Base-by-base conservation (phyloP, 1,140 invertebrate species). In the Polypedilum pembai region DNA sequence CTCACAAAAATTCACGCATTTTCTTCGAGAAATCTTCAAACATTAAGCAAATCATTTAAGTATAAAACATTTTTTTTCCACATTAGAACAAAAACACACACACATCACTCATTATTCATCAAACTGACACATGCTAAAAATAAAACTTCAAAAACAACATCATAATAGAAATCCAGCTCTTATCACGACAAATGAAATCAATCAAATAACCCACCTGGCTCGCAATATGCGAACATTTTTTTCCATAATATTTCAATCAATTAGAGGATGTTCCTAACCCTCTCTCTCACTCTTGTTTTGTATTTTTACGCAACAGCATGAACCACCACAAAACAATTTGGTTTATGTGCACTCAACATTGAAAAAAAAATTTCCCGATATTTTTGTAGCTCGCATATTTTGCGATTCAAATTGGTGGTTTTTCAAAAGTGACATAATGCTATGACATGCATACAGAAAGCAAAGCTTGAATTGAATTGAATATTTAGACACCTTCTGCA, bases 241-340 rank as follows among this genome's bases (percentile, higher is more conserved):
- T 56, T 56, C 15, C 45, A 56, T 56, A 56, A 56, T 56, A 56
- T 56, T 56, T 56, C 45, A 56, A 56, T 56, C 45, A 56, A 56
- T 56, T 56, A 56, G n/a, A 56, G 45, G 45, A 56, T 56, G 45
- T 56, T 56, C 45, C 45, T n/a, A 56, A 56, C 45, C 45, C 45
- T n/a, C n/a, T 56, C 45, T 56, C n/a, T 56, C 15, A 4, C 8
- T 56, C n/a, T 56, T 56, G 4, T 56, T 69, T 69, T 69, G 17
- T 18, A 7, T 69, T 69, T 69, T 69, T 69, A 69, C 65, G 65
- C 65, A 69, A 69, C 65, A 69, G 20, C 65, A 69, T 69, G 17
- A 20, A 69, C 65, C 17, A 56, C 65, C 65, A 69, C 65, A 69
- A 69, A 56, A 18, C 17, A 69, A 21, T 69, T 69, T 69, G 65